These are phyloP conservation scores for Glyptemys insculpta DNA, from an alignment of 2,797 vertebrate species.

Conservation along the genomic window DNA sequence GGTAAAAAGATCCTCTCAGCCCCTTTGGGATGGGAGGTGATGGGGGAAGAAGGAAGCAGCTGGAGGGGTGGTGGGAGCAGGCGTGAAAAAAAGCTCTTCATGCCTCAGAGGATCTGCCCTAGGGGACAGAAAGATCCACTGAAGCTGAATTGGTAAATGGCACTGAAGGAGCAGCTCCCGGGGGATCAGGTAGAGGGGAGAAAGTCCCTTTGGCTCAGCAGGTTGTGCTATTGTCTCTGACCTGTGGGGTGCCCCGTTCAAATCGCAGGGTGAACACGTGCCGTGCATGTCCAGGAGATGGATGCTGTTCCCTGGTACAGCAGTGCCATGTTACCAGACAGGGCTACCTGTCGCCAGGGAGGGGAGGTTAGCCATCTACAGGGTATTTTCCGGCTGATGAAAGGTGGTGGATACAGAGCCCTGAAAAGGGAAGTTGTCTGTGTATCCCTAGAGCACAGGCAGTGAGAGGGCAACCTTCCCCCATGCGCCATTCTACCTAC, in stretches of 20 bases:
- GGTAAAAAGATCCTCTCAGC: not conserved
- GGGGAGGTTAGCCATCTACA: not conserved
- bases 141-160: not conserved
- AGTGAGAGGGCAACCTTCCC: too few relatives aligned
- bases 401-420: not conserved
- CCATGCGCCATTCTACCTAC: too few relatives aligned
- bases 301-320: not conserved
- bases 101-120: too few relatives aligned
- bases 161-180: not conserved
- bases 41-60: not conserved
- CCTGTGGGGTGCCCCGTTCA: rapidly evolving
- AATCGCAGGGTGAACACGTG: not conserved
- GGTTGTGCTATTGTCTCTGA: rapidly evolving
- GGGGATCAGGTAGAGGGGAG: rapidly evolving
- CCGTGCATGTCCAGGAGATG: too few relatives aligned
- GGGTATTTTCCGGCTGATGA: not conserved
- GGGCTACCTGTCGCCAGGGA: not conserved
- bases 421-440: not conserved
- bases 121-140: not conserved
- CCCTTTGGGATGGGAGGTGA: not conserved
- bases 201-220: not conserved
- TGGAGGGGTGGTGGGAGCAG: not conserved
- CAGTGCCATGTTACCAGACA: not conserved
- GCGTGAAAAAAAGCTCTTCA: not conserved
- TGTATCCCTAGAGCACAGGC: too few relatives aligned